phyloP scores from a whole-genome alignment of 2,888 invertebrate genomes.

The Synergus japonicus region DNA sequence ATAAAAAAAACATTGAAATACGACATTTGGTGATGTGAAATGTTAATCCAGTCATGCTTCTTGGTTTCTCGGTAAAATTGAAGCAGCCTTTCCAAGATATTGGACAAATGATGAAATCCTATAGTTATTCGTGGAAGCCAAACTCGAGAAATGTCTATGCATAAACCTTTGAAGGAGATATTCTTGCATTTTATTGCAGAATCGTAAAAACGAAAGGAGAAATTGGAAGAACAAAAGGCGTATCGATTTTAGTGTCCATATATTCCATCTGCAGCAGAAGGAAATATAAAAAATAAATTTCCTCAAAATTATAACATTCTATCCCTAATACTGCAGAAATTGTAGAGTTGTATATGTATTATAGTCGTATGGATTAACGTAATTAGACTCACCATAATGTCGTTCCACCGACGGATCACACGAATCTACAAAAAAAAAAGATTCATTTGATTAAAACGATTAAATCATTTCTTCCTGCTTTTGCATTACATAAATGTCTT shows the following conservation, averaged over 20 bases:
- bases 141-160: conserved; percentile 31
- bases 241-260: not conserved
- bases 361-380: not conserved
- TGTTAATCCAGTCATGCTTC: conserved; percentile 14
- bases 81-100: conserved; percentile 15
- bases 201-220: conserved; percentile 36
- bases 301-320: not conserved
- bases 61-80: not conserved
- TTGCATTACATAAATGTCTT: conserved; percentile 33
- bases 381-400: conserved; percentile 73
- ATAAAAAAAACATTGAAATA: not conserved
- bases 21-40: conserved; percentile 1
- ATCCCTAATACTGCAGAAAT: not conserved
- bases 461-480: conserved; percentile 27
- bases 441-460: conserved; percentile 34
- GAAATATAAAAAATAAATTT: conserved; percentile 30
- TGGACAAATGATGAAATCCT: conserved; percentile 6
- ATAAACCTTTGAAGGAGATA: conserved; percentile 30
- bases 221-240: conserved; percentile 26
- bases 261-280: not conserved
- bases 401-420: conserved; percentile 74
- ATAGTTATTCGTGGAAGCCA: conserved; percentile 4
- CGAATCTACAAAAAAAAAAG: conserved; percentile 71
- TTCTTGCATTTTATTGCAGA: conserved; percentile 38
- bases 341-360: not conserved